Evolutionary conservation across 2,113 vertebrate species (phyloP).

Genomic region (Recurvirostra avosetta): DNA sequence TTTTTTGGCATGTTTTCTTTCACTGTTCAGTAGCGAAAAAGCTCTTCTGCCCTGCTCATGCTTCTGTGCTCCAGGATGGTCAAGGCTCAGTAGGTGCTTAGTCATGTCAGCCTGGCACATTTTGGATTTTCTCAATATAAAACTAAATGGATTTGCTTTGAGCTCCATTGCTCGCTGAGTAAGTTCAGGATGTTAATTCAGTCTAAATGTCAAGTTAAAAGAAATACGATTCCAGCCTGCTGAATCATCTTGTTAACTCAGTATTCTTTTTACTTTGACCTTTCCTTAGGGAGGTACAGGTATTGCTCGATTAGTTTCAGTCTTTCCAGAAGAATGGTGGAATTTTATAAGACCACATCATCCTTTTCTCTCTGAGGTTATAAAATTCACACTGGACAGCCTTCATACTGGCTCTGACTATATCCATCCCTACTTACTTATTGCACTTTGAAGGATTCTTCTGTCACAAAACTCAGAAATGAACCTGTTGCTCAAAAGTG

Average conservation of each 20-base stretch:
- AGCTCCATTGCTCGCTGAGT: neutral
- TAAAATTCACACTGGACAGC: neutral
- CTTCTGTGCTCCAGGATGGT: neutral
- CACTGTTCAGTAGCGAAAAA: neutral
- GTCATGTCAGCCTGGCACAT: neutral
- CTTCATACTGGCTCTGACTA: neutral
- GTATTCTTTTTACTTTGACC: slow-evolving; percentile 9
- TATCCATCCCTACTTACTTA: neutral
- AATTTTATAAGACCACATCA: neutral
- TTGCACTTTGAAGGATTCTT: neutral
- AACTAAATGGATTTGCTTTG: neutral
- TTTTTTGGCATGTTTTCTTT: neutral
- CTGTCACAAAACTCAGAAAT: neutral
- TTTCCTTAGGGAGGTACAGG: slow-evolving; percentile 5
- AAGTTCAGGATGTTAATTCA: neutral
- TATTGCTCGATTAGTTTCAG: neutral
- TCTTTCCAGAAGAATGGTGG: neutral
- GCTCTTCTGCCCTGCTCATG: neutral
- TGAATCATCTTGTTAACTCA: slow-evolving; percentile 27
- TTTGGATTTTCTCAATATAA: neutral
- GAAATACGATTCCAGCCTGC: neutral
- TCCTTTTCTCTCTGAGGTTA: neutral
- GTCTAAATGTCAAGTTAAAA: slow-evolving; percentile 41
- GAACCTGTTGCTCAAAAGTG: neutral
- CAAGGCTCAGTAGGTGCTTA: neutral